These are phyloP conservation scores for Passer montanus DNA, from an alignment of 2,113 vertebrate species.

Conservation along the genomic window DNA sequence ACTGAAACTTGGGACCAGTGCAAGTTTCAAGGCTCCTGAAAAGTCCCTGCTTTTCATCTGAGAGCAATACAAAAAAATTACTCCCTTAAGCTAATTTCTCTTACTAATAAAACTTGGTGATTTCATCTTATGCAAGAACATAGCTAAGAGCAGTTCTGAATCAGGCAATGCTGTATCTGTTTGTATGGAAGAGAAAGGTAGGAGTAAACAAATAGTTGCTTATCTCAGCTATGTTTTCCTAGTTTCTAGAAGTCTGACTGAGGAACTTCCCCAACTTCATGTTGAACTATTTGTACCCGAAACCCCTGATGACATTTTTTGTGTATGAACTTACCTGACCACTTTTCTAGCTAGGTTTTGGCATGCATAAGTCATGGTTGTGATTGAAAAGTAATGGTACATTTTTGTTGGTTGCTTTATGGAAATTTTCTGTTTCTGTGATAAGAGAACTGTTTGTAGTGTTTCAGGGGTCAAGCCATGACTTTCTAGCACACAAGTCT, in stretches of 20 bases:
- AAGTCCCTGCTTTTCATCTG: background rate
- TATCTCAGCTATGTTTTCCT: background rate
- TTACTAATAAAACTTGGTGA: background rate
- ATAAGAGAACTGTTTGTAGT: background rate
- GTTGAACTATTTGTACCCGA: background rate
- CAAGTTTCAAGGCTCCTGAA: background rate
- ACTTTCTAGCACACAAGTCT: fast-evolving
- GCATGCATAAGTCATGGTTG: background rate
- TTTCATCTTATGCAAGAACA: background rate
- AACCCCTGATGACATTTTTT: background rate
- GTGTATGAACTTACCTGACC: background rate
- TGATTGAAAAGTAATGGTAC: background rate
- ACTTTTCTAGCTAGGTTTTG: background rate
- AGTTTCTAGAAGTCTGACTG: background rate
- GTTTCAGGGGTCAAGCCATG: background rate
- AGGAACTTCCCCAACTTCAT: background rate
- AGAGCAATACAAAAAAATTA: background rate
- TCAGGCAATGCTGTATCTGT: background rate
- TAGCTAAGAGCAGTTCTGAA: background rate
- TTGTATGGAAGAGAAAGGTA: background rate
- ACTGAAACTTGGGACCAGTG: background rate
- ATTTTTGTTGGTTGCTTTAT: background rate
- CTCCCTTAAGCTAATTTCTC: background rate
- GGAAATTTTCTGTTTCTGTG: background rate
- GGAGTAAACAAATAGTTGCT: background rate